Conservation (phyloP, 2,113 vertebrate species). For the Platichthys stellatus region DNA sequence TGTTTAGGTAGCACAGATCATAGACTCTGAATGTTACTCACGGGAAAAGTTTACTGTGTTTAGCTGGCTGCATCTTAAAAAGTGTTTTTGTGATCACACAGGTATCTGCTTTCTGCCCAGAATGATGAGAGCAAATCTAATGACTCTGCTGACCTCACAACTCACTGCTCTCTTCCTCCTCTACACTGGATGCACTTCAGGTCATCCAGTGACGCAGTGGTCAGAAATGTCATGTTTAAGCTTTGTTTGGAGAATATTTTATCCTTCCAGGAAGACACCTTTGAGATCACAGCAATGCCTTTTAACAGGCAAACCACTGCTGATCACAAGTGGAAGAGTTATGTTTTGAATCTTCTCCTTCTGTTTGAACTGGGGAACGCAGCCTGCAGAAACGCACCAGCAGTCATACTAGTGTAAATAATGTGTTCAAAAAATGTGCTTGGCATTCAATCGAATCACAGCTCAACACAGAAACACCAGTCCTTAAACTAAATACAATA, state of each 20-base stretch:
- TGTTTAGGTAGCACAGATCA: neutral
- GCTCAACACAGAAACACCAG: neutral
- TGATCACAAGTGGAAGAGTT: too few species aligned
- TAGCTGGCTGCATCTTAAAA: too few species aligned
- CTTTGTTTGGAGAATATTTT: too few species aligned
- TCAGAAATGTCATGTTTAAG: too few species aligned
- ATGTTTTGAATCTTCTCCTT: neutral
- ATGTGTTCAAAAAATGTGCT: neutral
- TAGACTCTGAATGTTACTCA: neutral
- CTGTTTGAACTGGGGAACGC: neutral
- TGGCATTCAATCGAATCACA: neutral
- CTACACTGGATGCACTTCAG: too few species aligned
- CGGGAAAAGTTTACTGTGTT: neutral
- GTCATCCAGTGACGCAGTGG: too few species aligned
- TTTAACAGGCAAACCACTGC: too few species aligned
- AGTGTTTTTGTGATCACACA: conserved; percentile 1
- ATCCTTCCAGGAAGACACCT: too few species aligned
- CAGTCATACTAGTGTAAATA: neutral
- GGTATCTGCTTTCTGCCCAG: neutral
- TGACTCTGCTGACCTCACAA: too few species aligned
- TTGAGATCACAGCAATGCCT: too few species aligned
- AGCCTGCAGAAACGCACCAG: neutral
- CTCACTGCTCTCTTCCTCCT: too few species aligned
- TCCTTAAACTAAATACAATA: conserved; percentile 4
- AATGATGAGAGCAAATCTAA: too few species aligned